phyloP scores from a whole-genome alignment of 2,113 vertebrate genomes.

The Poicephalus meyeri region DNA sequence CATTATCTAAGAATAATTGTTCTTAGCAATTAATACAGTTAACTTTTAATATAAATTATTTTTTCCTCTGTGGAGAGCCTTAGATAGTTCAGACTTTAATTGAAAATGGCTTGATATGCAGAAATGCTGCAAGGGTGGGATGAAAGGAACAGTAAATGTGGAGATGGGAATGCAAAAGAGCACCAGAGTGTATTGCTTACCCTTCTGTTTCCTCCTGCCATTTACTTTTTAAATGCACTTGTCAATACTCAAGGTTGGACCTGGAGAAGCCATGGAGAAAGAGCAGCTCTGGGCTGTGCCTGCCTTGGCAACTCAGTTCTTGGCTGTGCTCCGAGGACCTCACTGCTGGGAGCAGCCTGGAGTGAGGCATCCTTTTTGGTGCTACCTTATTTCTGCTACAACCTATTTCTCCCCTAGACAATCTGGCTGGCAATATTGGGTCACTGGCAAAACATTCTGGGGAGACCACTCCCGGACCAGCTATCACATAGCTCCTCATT shows the following conservation, averaged over 20 bases:
- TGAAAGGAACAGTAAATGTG: background rate
- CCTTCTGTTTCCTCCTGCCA: background rate
- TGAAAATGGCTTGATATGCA: background rate
- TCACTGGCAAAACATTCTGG: background rate
- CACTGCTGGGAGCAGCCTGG: background rate
- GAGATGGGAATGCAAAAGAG: background rate
- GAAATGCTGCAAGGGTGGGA: background rate
- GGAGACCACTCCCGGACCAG: background rate
- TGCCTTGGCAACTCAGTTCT: background rate
- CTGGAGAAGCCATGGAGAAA: background rate
- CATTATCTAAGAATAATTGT: background rate
- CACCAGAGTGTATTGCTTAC: background rate
- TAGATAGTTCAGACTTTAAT: background rate
- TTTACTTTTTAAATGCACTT: background rate
- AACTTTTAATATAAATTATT: background rate
- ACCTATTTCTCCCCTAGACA: background rate
- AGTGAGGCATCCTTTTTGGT: accelerated
- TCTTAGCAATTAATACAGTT: background rate
- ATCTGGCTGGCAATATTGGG: background rate
- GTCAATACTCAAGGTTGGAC: background rate
- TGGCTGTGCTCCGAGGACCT: background rate
- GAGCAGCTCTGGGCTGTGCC: background rate
- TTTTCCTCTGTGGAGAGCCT: background rate
- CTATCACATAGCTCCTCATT: background rate
- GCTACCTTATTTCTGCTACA: background rate